Evolutionary conservation across 2,797 vertebrate genomes (phyloP), one percentile per base, ranked within the genome.

Genomic region (Eulemur albifrons): DNA sequence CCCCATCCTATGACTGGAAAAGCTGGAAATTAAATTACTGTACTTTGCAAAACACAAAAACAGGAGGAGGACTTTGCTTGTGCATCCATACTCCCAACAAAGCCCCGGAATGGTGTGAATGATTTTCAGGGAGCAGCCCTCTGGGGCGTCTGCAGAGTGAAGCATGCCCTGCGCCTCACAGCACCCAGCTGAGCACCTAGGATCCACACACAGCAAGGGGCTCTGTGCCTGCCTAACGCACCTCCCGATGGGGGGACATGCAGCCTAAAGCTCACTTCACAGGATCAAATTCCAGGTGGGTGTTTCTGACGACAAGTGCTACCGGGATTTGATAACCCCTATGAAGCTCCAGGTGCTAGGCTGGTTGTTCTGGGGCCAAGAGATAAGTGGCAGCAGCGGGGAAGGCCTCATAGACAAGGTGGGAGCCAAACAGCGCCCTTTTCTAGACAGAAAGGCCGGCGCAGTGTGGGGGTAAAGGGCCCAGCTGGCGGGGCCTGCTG

Each of bases 61-160:
- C 3, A 13, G 15, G 35, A n/a, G 45, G 70, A 50, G 23, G 14
- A 3, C 45, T 27, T 67, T 21, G 32, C n/a, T 35, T 2, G 3
- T 10, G 50, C 1, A 1, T 25, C 35, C 20, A 0, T 5, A 18
- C 67, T 75, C 82, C 72, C n/a, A 23, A 10, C 82, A 12, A 30
- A 35, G 54, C 14, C 35, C 43, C 10, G 2, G 27, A 2, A 21
- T 0, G 14, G 43, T 4, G 54, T 6, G 20, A 25, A 76, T 0
- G 14, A 27, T 11, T 27, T 4, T 48, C 76, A 25, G 50, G 2
- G 11, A 17, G 10, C 43, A 38, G 25, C 48, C 23, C 43, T 11
- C 20, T 15, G 40, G 3, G 4, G 5, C 2, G 11, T 15, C 57
- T 20, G 7, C 4, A 8, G 45, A 14, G 1, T 1, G 20, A 40